Percentiles rank a stretch among this genome's conserved stretches.
phyloP scores from a whole-genome alignment of 2,797 vertebrate genomes.

The Phoxinus dragarum region DNA sequence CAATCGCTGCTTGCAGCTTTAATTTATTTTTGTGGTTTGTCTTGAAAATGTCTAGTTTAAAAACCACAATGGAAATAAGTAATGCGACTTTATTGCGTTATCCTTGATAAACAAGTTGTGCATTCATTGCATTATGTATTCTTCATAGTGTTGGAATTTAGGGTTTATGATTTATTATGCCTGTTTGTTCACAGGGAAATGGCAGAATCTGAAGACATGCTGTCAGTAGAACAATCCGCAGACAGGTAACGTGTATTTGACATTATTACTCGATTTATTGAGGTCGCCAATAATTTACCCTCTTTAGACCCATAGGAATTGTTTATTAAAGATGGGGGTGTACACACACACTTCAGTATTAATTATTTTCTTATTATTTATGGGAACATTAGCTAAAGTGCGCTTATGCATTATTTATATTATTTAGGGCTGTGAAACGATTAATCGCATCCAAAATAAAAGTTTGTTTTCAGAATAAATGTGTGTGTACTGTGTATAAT shows the following conservation, averaged over 20 bases:
- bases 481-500: no score
- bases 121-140: neutral
- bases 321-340: neutral
- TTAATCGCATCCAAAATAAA: no score
- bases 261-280: neutral
- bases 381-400: neutral
- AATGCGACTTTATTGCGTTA: no score
- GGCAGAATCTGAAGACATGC: constrained; percentile 6
- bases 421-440: no score
- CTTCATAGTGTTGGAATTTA: neutral
- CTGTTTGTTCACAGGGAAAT: neutral
- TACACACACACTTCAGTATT: neutral
- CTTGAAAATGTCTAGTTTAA: no score
- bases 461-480: no score
- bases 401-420: neutral
- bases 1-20: no score
- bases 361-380: no score
- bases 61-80: no score
- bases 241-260: neutral
- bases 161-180: neutral
- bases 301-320: neutral
- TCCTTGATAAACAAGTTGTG: no score
- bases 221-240: neutral
- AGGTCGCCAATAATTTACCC: neutral
- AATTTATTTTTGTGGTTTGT: no score